A percentile compares a stretch with the other conserved stretches of the same genome.
phyloP scores from a whole-genome alignment of 2,797 vertebrate species.

The Alosa sapidissima region DNA sequence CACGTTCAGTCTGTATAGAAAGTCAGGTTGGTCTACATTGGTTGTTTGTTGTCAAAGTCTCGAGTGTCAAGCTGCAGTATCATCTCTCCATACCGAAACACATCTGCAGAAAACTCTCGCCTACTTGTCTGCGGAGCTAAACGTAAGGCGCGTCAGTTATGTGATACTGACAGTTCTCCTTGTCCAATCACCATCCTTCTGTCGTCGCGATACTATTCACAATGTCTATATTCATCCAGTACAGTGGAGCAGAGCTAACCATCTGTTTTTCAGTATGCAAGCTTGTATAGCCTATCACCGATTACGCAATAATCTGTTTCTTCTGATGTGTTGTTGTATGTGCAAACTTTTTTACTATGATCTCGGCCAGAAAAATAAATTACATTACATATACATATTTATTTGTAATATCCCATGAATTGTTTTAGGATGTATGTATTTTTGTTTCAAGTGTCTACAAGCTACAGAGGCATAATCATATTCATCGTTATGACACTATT shows the following conservation, averaged over 20 bases:
- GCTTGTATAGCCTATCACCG: background rate
- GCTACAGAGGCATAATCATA: no score
- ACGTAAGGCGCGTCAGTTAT: conserved; percentile 61
- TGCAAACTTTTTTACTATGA: background rate
- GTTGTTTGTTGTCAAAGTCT: background rate
- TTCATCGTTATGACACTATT: no score
- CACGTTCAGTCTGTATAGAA: background rate
- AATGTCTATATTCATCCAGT: background rate
- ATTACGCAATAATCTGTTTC: background rate
- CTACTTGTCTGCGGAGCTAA: conserved; percentile 37
- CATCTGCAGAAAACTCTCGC: conserved; percentile 57
- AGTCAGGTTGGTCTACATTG: background rate
- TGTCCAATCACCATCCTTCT: conserved; percentile 60
- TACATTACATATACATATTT: no score
- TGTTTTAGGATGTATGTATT: no score
- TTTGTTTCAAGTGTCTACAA: no score
- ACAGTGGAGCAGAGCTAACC: background rate
- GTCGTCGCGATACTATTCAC: conserved; percentile 3
- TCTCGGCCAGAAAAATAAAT: no score
- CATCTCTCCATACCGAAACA: conserved; percentile 63
- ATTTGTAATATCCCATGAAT: no score
- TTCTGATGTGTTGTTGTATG: background rate
- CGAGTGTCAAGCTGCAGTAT: background rate
- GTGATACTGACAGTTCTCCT: conserved; percentile 60
- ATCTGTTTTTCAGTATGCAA: background rate